Conservation (phyloP, 2,797 vertebrate genomes). For the Peromyscus nudipes region DNA sequence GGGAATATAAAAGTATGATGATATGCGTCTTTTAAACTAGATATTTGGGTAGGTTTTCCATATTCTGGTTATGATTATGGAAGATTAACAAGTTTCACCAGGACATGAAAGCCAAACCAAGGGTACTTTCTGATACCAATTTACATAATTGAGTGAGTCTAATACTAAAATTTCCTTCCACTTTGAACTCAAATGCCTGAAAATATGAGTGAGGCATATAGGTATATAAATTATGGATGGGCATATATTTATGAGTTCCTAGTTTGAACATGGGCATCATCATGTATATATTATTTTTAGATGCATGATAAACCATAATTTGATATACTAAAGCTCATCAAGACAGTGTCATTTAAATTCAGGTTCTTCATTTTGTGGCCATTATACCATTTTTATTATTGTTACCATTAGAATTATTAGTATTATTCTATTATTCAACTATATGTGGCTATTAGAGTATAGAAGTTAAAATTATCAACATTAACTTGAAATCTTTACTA, state of each 20-base stretch:
- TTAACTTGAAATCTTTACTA: slow-evolving; percentile 3
- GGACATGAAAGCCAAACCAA: slow-evolving; percentile 45
- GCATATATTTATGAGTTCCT: slow-evolving; percentile 45
- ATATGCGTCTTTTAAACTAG: slow-evolving; percentile 63
- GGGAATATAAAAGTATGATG: slow-evolving; percentile 58
- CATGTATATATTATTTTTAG: neutral
- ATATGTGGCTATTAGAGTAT: neutral
- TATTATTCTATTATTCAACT: neutral
- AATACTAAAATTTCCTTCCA: slow-evolving; percentile 66
- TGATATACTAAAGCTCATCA: neutral
- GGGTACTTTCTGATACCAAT: slow-evolving; percentile 51
- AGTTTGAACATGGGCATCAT: neutral
- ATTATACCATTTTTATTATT: neutral
- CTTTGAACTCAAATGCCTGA: slow-evolving; percentile 40
- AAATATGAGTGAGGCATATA: slow-evolving; percentile 45
- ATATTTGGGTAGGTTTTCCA: slow-evolving; percentile 57
- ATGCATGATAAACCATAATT: slow-evolving; percentile 7
- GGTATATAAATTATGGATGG: slow-evolving; percentile 47
- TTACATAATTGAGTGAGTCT: slow-evolving; percentile 61
- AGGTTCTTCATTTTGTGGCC: neutral
- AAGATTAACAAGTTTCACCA: slow-evolving; percentile 74
- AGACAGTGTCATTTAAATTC: slow-evolving; percentile 7
- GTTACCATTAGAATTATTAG: neutral
- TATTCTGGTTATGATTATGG: slow-evolving; percentile 69
- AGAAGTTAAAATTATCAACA: slow-evolving; percentile 8